Percentiles rank a stretch among this genome's conserved stretches.
Evolutionary conservation across 2,888 invertebrate genomes (phyloP).

Genomic region (Pachliopta kotzebuea): DNA sequence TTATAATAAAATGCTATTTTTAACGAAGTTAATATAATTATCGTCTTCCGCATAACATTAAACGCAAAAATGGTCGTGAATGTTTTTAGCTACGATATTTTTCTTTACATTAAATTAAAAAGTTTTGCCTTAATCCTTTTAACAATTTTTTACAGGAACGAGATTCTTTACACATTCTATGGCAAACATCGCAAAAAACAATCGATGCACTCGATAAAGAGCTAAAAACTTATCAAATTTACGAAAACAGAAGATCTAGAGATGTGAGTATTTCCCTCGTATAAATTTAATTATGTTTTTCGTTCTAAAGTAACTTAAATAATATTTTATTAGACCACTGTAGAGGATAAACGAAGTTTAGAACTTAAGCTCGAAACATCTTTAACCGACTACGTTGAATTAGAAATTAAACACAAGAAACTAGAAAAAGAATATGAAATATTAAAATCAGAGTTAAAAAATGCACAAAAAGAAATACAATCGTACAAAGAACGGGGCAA

Average conservation of each 20-base stretch:
- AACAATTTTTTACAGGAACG: conserved; percentile 77
- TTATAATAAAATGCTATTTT: not conserved
- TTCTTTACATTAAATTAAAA: not conserved
- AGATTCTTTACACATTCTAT: conserved; percentile 82
- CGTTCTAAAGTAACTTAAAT: not conserved
- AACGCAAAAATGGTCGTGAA: not conserved
- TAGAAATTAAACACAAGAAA: conserved; percentile 66
- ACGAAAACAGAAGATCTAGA: conserved; percentile 50
- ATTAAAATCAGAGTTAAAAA: conserved; percentile 53
- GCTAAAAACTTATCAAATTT: conserved; percentile 77
- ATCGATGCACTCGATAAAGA: conserved; percentile 85
- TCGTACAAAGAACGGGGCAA: conserved; percentile 63
- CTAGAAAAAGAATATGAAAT: conserved; percentile 43
- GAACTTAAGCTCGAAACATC: conserved; percentile 79
- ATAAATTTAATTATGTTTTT: not conserved
- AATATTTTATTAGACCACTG: conserved; percentile 50
- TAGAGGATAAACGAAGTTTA: conserved; percentile 74
- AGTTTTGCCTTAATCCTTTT: not conserved
- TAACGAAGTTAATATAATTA: not conserved
- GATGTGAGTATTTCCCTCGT: conserved; percentile 43
- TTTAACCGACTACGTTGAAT: conserved; percentile 73
- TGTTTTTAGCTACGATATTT: not conserved
- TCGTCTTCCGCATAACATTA: not conserved
- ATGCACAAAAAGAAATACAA: conserved; percentile 67
- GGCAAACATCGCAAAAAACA: conserved; percentile 84